Evolutionary conservation across 1,140 invertebrate species (phyloP), one percentile per base, ranked within the genome.

Genomic region (Telenomus remus): DNA sequence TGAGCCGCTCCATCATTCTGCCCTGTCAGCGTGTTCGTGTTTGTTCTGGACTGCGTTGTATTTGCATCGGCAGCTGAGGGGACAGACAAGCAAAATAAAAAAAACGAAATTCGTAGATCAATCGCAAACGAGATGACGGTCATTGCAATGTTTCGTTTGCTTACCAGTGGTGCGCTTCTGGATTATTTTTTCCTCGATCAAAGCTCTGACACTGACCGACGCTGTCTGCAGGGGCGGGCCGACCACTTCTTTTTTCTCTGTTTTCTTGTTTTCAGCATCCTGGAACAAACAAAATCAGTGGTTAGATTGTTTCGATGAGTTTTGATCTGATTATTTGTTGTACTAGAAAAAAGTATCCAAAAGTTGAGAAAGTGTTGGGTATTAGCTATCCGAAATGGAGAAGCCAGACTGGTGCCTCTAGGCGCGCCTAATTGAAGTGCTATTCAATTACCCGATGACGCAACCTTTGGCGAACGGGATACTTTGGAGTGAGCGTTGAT

Each of bases 101-200:
- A 16, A 12, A 59, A 51, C 4, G 35, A 34, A 61, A 43, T 48
- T 59, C 12, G 8, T 42, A 55, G 53, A 42, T 27, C 19, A 27
- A 27, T 27, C 6, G 19, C 19, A 27, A 27, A 27, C 19, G 19
- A 6, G 6, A 27, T 27, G 19, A 27, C 19, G 19, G 19, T 27
- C 19, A 27, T 27, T 27, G 19, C 1, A 12, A 53, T 57, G 44
- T 12, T 33, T 48, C 11, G 7, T 14, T 39, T 11, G 77, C 81
- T 76, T 77, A 88, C 86, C 86, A 53, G 90, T 91, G 11, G 89
- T 92, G 59, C 94, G 88, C 78, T 95, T 95, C 80, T 94, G 95
- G 72, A 95, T 96, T 57, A 96, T 97, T 85, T 96, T 96, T 84
- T 97, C 95, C 86, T 96, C 95, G 69, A 97, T 96, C 1, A 96